Base-by-base conservation (phyloP, 1,140 invertebrate species). In the Lineus longissimus region DNA sequence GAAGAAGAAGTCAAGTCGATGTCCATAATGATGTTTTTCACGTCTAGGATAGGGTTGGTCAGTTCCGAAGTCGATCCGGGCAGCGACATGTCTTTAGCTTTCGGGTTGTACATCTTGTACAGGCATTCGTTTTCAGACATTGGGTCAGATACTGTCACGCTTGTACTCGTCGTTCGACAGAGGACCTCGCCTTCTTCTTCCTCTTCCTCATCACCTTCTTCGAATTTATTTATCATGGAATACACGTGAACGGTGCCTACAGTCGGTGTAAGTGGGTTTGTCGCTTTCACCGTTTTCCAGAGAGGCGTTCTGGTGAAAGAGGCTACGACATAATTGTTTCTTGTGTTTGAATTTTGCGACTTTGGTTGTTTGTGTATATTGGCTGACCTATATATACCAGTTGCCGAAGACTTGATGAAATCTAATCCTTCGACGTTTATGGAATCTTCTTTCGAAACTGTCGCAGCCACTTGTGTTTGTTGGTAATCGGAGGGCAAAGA, bases 21-120 rank as follows among this genome's bases (percentile, higher is more conserved):
- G 47, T 51, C 47, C 47, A 51, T 51, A 9, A 51, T 51, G 47
- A 51, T 51, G 47, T 51, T 51, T n/a, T 51, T 51, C n/a, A 51
- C 47, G n/a, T 51, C 47, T 51, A 51, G 47, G n/a, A 51, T 51
- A 7, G 47, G 47, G n/a, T 51, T 51, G 19, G 47, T 51, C 47
- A 51, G 25, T 51, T 51, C 47, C 4, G 47, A 51, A 7, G 47
- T 51, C 6, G 47, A 51, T n/a, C 47, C 47, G 47, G 47, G 47
- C 47, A 51, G 25, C n/a, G 6, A 7, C 47, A 51, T 7, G n/a
- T 51, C n/a, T 51, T 51, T 51, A 4, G 47, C 47, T 51, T 51
- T 51, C n/a, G 47, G 47, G 25, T 51, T 51, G n/a, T 51, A 51
- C 47, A 51, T 51, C n/a, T 51, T n/a, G 25, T 51, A n/a, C 47